Base-by-base conservation (phyloP, 1,140 invertebrate genomes). In the Myzus persicae region DNA sequence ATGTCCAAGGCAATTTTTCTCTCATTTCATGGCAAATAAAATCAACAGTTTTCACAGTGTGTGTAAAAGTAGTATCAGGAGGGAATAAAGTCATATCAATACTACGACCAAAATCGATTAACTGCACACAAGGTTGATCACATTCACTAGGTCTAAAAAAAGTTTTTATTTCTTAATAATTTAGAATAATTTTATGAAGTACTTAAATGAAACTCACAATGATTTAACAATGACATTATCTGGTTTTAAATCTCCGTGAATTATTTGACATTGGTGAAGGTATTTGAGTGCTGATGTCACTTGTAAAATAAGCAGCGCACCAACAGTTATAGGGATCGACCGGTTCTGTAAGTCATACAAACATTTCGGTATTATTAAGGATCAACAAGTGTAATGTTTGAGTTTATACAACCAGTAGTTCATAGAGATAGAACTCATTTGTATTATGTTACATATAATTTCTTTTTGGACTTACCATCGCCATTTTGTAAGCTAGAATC, bases 231-330 rank as follows among this genome's bases (percentile, higher is more conserved):
- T 95, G 95, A 99, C 98, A 95, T 99, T 99, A 95, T 99, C 99
- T 3, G 99, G 98, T 95, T 99, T 99, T 81, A 99, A 98, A 95
- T 99, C 99, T 5, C 97, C 98, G 95, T 99, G 99, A 94, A 99
- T 98, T 93, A 99, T 99, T 95, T 97, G 96, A 94, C 97, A 97
- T 94, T 97, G 97, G 94, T 99, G 98, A 91, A 99, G 95, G 94
- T 98, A 97, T 95, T 98, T 97, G 24, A 99, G 96, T 87, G 93
- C 89, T 26, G 36, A 59, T 42, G 90, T 93, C 7, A 94, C 82
- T 94, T 94, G 94, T n/a, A 59, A 26, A 26, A 44, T 24, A 5
- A 94, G 36, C 42, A 91, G 36, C 26, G 89, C 67, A 44, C 40
- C 67, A 22, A 94, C 46, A 18, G 46, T n/a, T 11, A 88, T 31